These are phyloP conservation scores for Clanis bilineata DNA, from an alignment of 2,888 invertebrate genomes.

Conservation along the genomic window DNA sequence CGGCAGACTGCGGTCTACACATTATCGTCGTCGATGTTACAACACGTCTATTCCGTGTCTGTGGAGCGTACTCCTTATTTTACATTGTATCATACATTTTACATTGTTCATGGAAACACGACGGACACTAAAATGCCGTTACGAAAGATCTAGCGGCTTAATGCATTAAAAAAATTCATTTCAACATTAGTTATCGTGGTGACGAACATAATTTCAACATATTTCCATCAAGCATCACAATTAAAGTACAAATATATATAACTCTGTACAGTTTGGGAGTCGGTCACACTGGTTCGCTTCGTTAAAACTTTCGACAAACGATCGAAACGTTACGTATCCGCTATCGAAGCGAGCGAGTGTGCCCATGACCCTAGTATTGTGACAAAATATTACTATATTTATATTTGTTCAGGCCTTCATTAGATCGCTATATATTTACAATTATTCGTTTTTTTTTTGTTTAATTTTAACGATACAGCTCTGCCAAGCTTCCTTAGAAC, in stretches of 20 bases:
- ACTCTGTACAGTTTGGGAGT: constrained; percentile 48
- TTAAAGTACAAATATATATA: constrained; percentile 63
- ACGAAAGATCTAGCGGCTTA: constrained; percentile 15
- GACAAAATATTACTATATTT: constrained; percentile 62
- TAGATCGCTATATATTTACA: constrained; percentile 73
- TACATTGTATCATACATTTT: constrained; percentile 22
- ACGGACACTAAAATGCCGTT: constrained; percentile 14
- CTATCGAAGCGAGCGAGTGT: neutral
- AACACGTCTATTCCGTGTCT: constrained; percentile 20
- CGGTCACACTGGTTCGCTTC: neutral
- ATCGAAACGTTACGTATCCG: neutral
- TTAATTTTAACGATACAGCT: constrained; percentile 22
- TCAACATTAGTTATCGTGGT: constrained; percentile 41
- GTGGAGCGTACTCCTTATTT: constrained; percentile 3
- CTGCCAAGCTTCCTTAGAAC: constrained; percentile 13
- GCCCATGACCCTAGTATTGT: constrained; percentile 43
- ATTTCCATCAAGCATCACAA: constrained; percentile 51
- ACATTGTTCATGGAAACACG: constrained; percentile 19
- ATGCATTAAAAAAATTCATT: constrained; percentile 49
- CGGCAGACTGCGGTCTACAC: too few relatives aligned
- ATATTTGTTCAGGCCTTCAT: constrained; percentile 69
- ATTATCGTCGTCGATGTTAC: constrained; percentile 12
- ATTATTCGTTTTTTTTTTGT: constrained; percentile 36
- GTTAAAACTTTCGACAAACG: neutral
- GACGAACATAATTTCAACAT: constrained; percentile 64